Percentiles rank a stretch among this genome's conserved stretches.
Evolutionary conservation across 2,113 vertebrate species (phyloP).

Genomic region (Psittacula cyanocephala): DNA sequence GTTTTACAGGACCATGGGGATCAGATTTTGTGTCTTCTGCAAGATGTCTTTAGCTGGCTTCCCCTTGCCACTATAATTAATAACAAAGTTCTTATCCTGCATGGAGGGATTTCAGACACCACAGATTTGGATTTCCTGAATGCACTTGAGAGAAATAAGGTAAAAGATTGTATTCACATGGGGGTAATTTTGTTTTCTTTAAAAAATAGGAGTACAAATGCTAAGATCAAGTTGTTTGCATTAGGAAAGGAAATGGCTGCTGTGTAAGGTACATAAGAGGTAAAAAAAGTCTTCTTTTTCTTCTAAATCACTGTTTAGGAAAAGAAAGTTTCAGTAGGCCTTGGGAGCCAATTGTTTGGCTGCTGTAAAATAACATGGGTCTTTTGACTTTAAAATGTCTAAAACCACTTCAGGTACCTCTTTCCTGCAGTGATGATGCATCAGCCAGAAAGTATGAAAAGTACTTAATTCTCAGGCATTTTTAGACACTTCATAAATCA

Average conservation of each 20-base stretch:
- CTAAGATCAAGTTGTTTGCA: not conserved
- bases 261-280: not conserved
- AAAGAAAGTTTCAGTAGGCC: not conserved
- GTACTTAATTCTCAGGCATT: not conserved
- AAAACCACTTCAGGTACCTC: not conserved
- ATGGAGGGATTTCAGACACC: constrained; percentile 92
- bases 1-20: constrained; percentile 79
- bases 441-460: not conserved
- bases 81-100: constrained; percentile 88
- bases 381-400: not conserved
- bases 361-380: not conserved
- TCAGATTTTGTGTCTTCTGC: constrained; percentile 84
- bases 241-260: not conserved
- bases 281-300: not conserved
- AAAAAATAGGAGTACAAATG: not conserved
- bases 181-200: not conserved
- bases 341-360: not conserved
- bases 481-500: not conserved
- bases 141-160: constrained; percentile 86
- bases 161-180: constrained; percentile 57
- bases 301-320: not conserved
- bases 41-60: constrained; percentile 91
- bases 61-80: constrained; percentile 92
- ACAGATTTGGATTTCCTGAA: constrained; percentile 88
- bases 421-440: not conserved